These are phyloP conservation scores for Drosophila trapezifrons DNA, from an alignment of 1,140 invertebrate species.

Conservation along the genomic window DNA sequence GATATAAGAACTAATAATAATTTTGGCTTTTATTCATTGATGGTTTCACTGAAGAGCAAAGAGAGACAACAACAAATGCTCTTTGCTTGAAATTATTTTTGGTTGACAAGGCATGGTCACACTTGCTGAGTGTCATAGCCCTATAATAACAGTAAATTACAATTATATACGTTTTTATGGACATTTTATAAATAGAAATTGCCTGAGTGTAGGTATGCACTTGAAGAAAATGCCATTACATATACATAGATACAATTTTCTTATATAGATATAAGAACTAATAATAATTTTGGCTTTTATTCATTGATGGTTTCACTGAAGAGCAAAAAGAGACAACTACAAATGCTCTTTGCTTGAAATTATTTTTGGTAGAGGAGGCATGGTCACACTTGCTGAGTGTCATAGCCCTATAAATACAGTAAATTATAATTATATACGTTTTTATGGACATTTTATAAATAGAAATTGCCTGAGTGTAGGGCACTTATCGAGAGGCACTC, in stretches of 20 bases:
- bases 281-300: neutral
- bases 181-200: neutral
- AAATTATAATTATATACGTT: neutral
- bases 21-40: neutral
- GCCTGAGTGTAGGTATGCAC: constrained; percentile 20
- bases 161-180: neutral
- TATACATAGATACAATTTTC: neutral
- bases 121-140: neutral
- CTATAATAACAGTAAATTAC: too few relatives aligned
- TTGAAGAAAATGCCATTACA: too few relatives aligned
- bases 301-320: neutral
- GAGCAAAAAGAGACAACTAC: too few relatives aligned
- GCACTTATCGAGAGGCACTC: constrained; percentile 51
- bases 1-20: too few relatives aligned
- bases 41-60: too few relatives aligned
- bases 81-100: neutral
- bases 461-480: neutral
- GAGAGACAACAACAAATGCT: too few relatives aligned
- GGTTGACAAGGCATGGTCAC: neutral
- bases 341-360: neutral
- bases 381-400: neutral
- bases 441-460: neutral
- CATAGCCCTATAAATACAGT: neutral
- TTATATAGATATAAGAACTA: neutral
- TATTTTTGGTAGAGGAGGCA: neutral